Percentiles rank a stretch among this genome's conserved stretches.
Evolutionary conservation across 2,797 vertebrate genomes (phyloP).

Genomic region (Rhodeus uyekii): DNA sequence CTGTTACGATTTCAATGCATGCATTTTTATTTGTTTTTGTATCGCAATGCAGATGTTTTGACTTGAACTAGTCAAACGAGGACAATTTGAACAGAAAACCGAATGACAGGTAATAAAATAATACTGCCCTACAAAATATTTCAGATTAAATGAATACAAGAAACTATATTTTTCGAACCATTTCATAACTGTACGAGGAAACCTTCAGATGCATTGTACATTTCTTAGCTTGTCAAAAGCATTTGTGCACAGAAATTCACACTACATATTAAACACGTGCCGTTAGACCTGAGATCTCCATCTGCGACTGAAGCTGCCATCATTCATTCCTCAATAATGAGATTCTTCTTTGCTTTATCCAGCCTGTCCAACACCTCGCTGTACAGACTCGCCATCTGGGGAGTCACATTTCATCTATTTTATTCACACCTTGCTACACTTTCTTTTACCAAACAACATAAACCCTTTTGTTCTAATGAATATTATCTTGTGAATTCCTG

Average conservation of each 20-base stretch:
- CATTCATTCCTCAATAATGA: slow-evolving; percentile 73
- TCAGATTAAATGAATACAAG: slow-evolving; percentile 25
- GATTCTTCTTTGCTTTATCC: slow-evolving; percentile 75
- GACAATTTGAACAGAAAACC: background rate
- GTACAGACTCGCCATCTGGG: slow-evolving; percentile 86
- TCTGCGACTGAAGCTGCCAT: slow-evolving; percentile 24
- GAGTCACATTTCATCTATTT: slow-evolving; percentile 42
- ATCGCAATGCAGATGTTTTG: slow-evolving; percentile 14
- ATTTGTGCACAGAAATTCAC: slow-evolving; percentile 30
- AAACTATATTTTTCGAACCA: background rate
- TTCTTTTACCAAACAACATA: slow-evolving; percentile 10
- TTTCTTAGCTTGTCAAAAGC: slow-evolving; percentile 6
- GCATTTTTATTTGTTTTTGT: slow-evolving; percentile 64
- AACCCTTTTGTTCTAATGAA: slow-evolving; percentile 10
- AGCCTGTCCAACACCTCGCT: slow-evolving; percentile 82
- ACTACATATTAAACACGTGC: slow-evolving; percentile 36
- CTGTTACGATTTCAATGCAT: slow-evolving; percentile 77
- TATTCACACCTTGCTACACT: slow-evolving; percentile 1
- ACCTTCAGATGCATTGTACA: background rate
- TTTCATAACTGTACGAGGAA: background rate
- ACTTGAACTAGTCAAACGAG: slow-evolving; percentile 1
- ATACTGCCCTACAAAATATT: background rate
- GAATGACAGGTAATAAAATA: slow-evolving; percentile 27
- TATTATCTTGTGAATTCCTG: background rate
- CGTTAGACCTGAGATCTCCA: slow-evolving; percentile 36